Percentiles rank a stretch among this genome's conserved stretches.
Conservation (phyloP, 2,113 vertebrate species). For the Hippocampus barbouri region DNA sequence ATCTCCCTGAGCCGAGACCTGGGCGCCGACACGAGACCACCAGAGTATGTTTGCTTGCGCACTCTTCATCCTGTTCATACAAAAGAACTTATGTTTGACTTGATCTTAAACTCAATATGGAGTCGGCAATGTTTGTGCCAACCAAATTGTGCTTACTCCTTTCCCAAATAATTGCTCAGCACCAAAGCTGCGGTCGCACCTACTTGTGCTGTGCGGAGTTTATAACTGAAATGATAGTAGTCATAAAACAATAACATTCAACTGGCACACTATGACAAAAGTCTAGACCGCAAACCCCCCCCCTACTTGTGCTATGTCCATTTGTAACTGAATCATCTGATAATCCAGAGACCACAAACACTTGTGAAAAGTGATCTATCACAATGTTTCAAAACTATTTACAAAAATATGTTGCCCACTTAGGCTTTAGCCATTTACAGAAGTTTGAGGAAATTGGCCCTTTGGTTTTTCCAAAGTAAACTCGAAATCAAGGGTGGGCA, state of each 20-base stretch:
- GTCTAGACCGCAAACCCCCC: neutral
- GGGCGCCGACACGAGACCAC: conserved; percentile 93
- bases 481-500: too few species aligned
- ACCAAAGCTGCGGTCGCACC: neutral
- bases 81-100: neutral
- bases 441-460: too few species aligned
- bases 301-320: neutral
- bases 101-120: neutral
- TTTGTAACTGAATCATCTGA: neutral
- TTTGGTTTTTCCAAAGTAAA: too few species aligned
- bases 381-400: too few species aligned
- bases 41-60: conserved; percentile 82
- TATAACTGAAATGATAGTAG: neutral
- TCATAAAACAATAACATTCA: neutral
- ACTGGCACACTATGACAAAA: neutral
- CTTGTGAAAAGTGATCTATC: too few species aligned
- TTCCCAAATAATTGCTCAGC: neutral
- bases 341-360: too few species aligned
- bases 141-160: neutral
- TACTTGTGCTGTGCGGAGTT: neutral
- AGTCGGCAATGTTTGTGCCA: neutral
- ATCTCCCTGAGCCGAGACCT: conserved; percentile 94
- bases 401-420: too few species aligned
- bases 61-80: conserved; percentile 6
- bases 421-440: too few species aligned